Evolutionary conservation across 2,113 vertebrate genomes (phyloP), one percentile per base, ranked within the genome.

Genomic region (Melanotaenia duboulayi): DNA sequence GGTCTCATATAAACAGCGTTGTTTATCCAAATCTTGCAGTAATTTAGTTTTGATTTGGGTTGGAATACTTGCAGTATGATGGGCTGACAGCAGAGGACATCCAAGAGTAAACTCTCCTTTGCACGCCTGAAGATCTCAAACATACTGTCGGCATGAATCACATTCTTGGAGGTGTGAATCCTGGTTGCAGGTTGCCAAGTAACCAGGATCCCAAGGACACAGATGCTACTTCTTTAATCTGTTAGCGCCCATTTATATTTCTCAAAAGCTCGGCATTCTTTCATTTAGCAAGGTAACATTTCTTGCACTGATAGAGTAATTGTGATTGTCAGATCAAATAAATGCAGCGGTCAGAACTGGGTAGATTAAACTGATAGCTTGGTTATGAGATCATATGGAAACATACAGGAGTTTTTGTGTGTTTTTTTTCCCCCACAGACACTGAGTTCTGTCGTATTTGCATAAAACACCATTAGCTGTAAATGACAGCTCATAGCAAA

Each of bases 181-280:
- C 74, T 86, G 80, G 78, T 78, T 82, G 70, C 69, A 74, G 78
- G 93, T 94, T 94, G 90, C 93, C 86, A 91, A 87, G 93, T 91
- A 92, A 93, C 92, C 66, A 84, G 73, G 60, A 87, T 91, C 89
- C 87, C 82, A 85, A 70, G 84, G 82, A 86, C 17, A 85, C 51
- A 14, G 75, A 64, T 72, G 79, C 78, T 81, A 82, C 67, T 64
- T 88, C 81, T 84, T 55, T 80, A 79, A 90, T 92, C 75, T 82
- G 56, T 86, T 82, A 71, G 71, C 80, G 64, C 76, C 40, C 65
- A 87, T 85, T 82, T 79, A 83, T 84, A 61, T 74, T 59, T 65
- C 73, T 67, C 55, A 22, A 66, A 20, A 61, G 50, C 0, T 60
- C 9, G 57, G 66, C 28, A 51, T 78, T 17, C 50, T 61, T 74